Evolutionary conservation across 1,140 invertebrate species (phyloP).

Genomic region (Harpegnathos saltator): DNA sequence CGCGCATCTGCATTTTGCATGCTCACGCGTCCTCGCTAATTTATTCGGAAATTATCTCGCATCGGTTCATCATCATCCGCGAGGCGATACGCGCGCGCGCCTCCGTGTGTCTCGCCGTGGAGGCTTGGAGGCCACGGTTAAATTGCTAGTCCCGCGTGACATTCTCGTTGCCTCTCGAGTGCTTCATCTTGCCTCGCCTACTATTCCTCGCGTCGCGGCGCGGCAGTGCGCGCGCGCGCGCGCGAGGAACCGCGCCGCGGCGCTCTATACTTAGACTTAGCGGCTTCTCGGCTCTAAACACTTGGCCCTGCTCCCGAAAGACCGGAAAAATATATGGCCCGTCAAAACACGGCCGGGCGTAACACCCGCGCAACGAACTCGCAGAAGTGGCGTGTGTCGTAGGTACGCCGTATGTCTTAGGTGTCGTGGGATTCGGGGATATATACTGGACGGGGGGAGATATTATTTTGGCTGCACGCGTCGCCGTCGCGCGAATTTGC

Average conservation of each 20-base stretch:
- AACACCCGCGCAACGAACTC: constrained; percentile 68
- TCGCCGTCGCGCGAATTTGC: constrained; percentile 6
- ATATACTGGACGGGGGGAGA: constrained; percentile 25
- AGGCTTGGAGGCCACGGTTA: constrained; percentile 49
- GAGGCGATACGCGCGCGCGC: constrained; percentile 50
- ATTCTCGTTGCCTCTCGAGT: constrained; percentile 49
- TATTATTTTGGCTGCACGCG: constrained; percentile 51
- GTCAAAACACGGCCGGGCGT: constrained; percentile 73
- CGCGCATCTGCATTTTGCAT: constrained; percentile 50
- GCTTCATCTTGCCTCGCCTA: constrained; percentile 51
- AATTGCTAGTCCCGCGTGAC: constrained; percentile 55
- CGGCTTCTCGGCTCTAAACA: constrained; percentile 66
- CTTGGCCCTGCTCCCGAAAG: constrained; percentile 78
- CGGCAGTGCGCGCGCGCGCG: constrained; percentile 1
- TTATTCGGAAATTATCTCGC: constrained; percentile 61
- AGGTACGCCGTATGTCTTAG: constrained; percentile 36
- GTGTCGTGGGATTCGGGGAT: constrained; percentile 50
- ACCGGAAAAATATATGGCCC: constrained; percentile 77
- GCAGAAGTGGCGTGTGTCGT: constrained; percentile 57
- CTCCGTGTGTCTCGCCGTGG: too few species aligned
- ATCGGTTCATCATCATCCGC: constrained; percentile 57
- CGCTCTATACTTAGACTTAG: constrained; percentile 80
- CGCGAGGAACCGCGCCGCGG: too few species aligned
- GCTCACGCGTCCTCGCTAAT: constrained; percentile 54
- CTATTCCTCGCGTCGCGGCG: neutral